phyloP scores from a whole-genome alignment of 2,797 vertebrate species.

The Sebastes variabilis region DNA sequence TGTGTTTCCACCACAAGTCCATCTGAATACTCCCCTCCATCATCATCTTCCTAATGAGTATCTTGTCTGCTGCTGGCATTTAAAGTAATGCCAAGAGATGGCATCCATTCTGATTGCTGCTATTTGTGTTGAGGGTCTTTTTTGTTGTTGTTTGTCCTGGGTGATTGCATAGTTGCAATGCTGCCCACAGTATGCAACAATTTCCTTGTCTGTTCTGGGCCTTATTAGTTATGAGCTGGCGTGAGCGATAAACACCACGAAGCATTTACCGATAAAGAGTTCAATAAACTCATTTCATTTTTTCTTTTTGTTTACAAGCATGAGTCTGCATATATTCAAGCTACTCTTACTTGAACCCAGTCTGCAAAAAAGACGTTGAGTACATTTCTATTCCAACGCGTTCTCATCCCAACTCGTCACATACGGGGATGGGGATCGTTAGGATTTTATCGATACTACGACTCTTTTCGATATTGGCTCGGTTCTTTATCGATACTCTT shows the following conservation, averaged over 20 bases:
- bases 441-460: no score
- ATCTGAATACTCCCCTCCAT: slow-evolving; percentile 67
- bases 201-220: slow-evolving; percentile 48
- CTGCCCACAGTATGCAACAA: slow-evolving; percentile 35
- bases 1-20: slow-evolving; percentile 60
- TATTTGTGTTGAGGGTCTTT: slow-evolving; percentile 60
- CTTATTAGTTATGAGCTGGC: slow-evolving; percentile 47
- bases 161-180: slow-evolving; percentile 38
- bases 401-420: no score
- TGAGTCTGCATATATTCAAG: slow-evolving; percentile 22
- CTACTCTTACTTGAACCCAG: not conserved
- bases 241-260: slow-evolving; percentile 44
- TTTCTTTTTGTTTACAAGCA: slow-evolving; percentile 50
- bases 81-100: slow-evolving; percentile 75
- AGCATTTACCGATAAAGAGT: slow-evolving; percentile 41
- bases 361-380: not conserved
- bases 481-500: no score
- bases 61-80: slow-evolving; percentile 74
- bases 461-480: no score
- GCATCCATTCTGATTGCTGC: slow-evolving; percentile 72
- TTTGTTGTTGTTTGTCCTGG: slow-evolving; percentile 42
- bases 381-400: not conserved
- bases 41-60: slow-evolving; percentile 79
- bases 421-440: no score
- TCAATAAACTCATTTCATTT: slow-evolving; percentile 55